Evolutionary conservation across 2,113 vertebrate genomes (phyloP).

Genomic region (Galemys pyrenaicus): DNA sequence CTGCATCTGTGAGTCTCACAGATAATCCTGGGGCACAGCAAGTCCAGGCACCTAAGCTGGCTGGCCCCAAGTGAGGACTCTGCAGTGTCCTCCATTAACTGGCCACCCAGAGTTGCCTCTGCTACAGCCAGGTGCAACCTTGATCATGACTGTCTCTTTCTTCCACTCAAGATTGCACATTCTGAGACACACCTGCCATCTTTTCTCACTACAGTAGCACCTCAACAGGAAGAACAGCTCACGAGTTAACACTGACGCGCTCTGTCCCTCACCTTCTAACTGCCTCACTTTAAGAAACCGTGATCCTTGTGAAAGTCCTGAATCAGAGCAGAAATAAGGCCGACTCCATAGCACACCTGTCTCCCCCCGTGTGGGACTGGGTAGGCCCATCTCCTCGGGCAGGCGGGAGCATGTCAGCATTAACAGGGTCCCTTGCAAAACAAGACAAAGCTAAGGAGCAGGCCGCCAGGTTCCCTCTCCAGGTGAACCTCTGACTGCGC

Average conservation of each 20-base stretch:
- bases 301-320: not conserved
- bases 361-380: not conserved
- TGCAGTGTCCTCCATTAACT: accelerated
- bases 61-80: not conserved
- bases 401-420: not conserved
- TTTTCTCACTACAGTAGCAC: not conserved
- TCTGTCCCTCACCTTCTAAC: not conserved
- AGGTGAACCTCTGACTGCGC: accelerated
- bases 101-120: not conserved
- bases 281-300: not conserved
- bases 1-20: not conserved
- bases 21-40: not conserved
- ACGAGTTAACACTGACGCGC: not conserved
- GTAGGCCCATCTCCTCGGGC: not conserved
- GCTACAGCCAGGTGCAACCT: accelerated
- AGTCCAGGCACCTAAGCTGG: accelerated
- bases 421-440: not conserved
- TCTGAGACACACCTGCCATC: not conserved
- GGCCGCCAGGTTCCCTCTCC: accelerated
- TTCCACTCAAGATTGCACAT: not conserved
- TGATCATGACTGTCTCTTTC: not conserved
- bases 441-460: not conserved
- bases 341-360: too few relatives aligned
- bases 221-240: not conserved
- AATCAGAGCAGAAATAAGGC: not conserved